These are phyloP conservation scores for Fregata magnificens DNA, from an alignment of 2,113 vertebrate species.

Conservation along the genomic window DNA sequence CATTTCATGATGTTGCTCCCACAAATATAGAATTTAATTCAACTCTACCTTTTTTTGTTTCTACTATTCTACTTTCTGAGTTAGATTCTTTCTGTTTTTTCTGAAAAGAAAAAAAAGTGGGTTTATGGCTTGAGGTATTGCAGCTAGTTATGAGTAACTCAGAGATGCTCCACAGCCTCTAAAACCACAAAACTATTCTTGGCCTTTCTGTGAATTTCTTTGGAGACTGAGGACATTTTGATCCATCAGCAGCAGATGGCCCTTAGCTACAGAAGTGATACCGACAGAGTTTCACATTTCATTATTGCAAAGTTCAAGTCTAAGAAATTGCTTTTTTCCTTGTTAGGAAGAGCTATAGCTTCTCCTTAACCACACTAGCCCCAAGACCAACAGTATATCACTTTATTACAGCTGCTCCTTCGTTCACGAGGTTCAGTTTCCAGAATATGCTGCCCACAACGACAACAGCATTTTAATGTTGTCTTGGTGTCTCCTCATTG, in stretches of 20 bases:
- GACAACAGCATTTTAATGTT: not conserved
- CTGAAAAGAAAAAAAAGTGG: not conserved
- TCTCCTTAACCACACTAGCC: not conserved
- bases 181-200: not conserved
- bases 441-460: not conserved
- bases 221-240: not conserved
- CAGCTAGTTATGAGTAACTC: not conserved
- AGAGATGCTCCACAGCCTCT: not conserved
- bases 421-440: not conserved
- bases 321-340: slow-evolving; percentile 9
- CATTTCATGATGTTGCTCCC: not conserved
- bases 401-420: not conserved
- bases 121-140: not conserved
- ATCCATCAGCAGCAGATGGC: not conserved
- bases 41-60: not conserved
- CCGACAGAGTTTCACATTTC: not conserved
- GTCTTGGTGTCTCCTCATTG: not conserved
- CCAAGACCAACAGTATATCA: not conserved
- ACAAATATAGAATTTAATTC: not conserved
- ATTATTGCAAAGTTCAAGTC: not conserved
- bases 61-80: not conserved
- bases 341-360: not conserved
- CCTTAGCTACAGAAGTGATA: not conserved
- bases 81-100: not conserved
- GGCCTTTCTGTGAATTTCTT: not conserved